Evolutionary conservation across 64 coral and sea anemone species (phyloP), one percentile per base, ranked within the genome.

Genomic region (Porites australiensis): DNA sequence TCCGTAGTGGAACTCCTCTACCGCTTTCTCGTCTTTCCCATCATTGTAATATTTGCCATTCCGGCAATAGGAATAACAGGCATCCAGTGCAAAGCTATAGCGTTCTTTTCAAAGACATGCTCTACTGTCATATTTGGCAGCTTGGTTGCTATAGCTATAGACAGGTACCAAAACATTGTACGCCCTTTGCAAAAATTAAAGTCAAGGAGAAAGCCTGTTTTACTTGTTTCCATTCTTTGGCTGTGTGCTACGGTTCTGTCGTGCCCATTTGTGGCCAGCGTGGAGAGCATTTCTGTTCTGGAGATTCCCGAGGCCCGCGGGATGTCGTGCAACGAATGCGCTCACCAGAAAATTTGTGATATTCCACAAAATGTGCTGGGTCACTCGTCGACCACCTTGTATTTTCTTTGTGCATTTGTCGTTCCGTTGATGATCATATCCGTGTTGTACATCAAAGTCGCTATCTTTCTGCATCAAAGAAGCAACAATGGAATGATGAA

Each of bases 151-250:
- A 89, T 89, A 16, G 88, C 75, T 12, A 37, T 61, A 13, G 88
- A 89, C 75, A 62, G 88, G 45, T 89, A 89, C 75, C 61, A 53
- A 47, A 89, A 89, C 67, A 89, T 89, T 51, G 58, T 51, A 44
- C 19, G 50, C 21, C 88, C 88, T 48, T 22, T 89, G 44, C 66
- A 52, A 15, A 79, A 53, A 68, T 53, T 60, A 16, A 77, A 76
- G 53, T 4, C 58, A 20, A 66, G 18, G 12, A 59, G 77, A 49
- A 89, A 65, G 8, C 58, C 72, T 8, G 8, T 65, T 48, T 64
- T 79, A 8, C 47, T 66, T 4, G 19, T 89, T 66, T 54, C 67
- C 3, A 5, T 63, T 44, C 59, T 89, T 54, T 89, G 88, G 88
- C 20, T 48, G 3, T 78, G 65, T 43, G 45, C 88, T 50, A 5